A percentile compares a stretch with the other conserved stretches of the same genome.
Conservation (phyloP, 2,113 vertebrate species). For the Hydrolagus affinis region DNA sequence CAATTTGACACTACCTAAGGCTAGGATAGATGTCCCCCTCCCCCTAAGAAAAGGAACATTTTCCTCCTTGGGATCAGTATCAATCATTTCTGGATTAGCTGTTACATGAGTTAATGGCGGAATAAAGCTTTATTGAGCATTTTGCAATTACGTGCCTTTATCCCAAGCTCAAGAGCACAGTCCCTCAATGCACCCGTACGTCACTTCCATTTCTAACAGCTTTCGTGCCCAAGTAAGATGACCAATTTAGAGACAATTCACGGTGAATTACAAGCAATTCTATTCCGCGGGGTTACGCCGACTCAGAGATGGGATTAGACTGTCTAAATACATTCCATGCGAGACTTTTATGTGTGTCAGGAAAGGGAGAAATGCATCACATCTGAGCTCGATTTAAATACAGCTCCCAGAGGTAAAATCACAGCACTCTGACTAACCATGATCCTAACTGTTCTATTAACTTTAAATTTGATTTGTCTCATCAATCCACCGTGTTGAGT, state of each 20-base stretch:
- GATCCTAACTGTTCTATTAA: no score
- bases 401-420: background rate
- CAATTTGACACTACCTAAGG: no score
- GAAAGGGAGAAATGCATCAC: background rate
- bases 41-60: background rate
- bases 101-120: no score
- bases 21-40: background rate
- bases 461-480: background rate
- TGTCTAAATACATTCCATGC: background rate
- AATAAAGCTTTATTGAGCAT: background rate
- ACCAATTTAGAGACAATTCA: constrained; percentile 6
- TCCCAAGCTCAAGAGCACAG: background rate
- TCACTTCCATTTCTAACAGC: background rate
- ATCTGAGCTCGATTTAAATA: background rate
- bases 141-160: background rate
- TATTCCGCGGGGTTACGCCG: background rate
- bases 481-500: background rate
- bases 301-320: background rate
- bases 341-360: background rate
- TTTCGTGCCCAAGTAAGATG: background rate
- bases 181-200: background rate
- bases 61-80: background rate
- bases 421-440: background rate
- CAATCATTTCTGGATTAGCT: background rate
- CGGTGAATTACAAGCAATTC: background rate